Base-by-base conservation (phyloP, 1,140 invertebrate genomes). In the Drosophila rhopaloa region DNA sequence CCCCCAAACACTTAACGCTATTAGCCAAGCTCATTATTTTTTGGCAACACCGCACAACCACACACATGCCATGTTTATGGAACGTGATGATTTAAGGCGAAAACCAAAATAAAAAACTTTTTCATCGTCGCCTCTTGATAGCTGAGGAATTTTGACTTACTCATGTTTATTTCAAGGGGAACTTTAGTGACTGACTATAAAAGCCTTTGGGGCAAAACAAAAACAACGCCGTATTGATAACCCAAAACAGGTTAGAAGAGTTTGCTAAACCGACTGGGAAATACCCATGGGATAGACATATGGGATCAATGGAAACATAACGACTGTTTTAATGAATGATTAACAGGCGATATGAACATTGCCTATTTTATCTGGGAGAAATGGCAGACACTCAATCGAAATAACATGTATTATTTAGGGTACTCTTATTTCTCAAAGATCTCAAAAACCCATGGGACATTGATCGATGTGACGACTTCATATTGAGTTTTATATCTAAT, bases 81-180 rank as follows among this genome's bases (percentile, higher is more conserved):
- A 86, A 88, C 79, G 82, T 86, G 79, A 88, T 86, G 82, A 88
- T 86, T 88, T 82, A 46, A 71, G 44, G 41, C 67, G 67, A 44
- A 47, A 48, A 16, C 37, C 14, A 32, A 46, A 58, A 47, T 35
- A 51, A 46, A 53, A 41, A 61, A 61, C 56, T 66, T 70, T 79
- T 66, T 56, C 32, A 65, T 62, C 55, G 73, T 59, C 57, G 76
- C 50, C 72, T 63, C 66, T 60, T 46, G 82, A 86, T 86, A 86
- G 83, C 53, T 55, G 59, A 76, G 79, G 82, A 86, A 86, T 86
- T 82, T 86, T 29, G 59, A 71, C 83, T 86, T 86, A 88, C 83
- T 86, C 83, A 86, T 88, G 65, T 79, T 79, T 79, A 88, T 86
- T 86, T 86, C 82, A 60, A 86, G 83, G 75, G 51, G 65, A 72